phyloP scores from a whole-genome alignment of 2,888 invertebrate species.

The Agrochola circellaris region DNA sequence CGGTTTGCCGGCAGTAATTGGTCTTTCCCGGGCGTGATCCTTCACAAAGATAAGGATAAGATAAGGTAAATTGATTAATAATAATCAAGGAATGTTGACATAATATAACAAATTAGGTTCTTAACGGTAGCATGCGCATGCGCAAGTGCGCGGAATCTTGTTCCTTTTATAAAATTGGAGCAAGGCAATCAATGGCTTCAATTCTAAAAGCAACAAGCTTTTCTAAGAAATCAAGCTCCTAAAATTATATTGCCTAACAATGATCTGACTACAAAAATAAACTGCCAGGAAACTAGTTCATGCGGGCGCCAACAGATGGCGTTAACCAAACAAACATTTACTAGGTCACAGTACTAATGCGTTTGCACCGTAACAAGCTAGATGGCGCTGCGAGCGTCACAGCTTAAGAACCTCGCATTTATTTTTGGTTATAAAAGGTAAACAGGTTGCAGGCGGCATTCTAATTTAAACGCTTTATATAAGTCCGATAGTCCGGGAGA shows the following conservation, averaged over 20 bases:
- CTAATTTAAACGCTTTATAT: slow-evolving; percentile 71
- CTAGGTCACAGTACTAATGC: slow-evolving; percentile 47
- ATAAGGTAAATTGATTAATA: too few relatives aligned
- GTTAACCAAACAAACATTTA: slow-evolving; percentile 54
- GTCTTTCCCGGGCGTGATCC: not conserved
- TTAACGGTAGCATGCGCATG: slow-evolving; percentile 24
- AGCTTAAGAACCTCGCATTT: slow-evolving; percentile 78
- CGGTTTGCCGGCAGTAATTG: not conserved
- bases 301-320: slow-evolving; percentile 65
- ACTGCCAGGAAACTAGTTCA: slow-evolving; percentile 46
- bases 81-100: not conserved
- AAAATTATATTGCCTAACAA: slow-evolving; percentile 49
- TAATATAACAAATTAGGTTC: not conserved
- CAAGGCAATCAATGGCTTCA: slow-evolving; percentile 28
- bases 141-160: not conserved
- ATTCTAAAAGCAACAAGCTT: slow-evolving; percentile 28
- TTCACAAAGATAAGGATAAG: too few relatives aligned
- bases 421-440: slow-evolving; percentile 84
- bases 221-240: slow-evolving; percentile 50
- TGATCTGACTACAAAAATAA: slow-evolving; percentile 53
- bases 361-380: slow-evolving; percentile 51
- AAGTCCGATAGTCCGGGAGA: slow-evolving; percentile 61
- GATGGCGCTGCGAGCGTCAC: slow-evolving; percentile 74
- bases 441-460: slow-evolving; percentile 74
- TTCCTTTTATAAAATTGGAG: slow-evolving; percentile 33